A percentile compares a stretch with the other conserved stretches of the same genome.
Evolutionary conservation across 1,140 invertebrate species (phyloP).

Genomic region (Zaprionus taronus): DNA sequence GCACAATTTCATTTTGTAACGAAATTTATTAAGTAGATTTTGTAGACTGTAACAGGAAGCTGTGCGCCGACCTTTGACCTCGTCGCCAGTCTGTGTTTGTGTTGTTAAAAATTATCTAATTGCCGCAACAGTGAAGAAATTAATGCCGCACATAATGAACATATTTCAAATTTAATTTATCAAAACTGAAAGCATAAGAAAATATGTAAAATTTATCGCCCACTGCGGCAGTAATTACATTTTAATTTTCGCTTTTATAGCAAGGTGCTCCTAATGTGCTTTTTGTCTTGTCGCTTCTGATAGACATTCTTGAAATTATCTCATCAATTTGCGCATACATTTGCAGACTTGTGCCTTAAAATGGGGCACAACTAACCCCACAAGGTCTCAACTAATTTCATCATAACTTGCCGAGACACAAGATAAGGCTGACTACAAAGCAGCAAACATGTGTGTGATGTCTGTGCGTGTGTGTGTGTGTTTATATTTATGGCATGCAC

Average conservation of each 20-base stretch:
- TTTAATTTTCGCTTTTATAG: constrained; percentile 37
- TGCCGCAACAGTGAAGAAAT: constrained; percentile 50
- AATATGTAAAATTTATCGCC: neutral
- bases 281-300: neutral
- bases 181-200: constrained; percentile 37
- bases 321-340: constrained; percentile 6
- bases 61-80: constrained; percentile 28
- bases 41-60: neutral
- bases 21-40: constrained; percentile 77
- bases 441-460: constrained; percentile 23
- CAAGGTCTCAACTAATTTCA: constrained; percentile 59
- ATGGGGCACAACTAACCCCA: neutral
- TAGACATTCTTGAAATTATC: neutral
- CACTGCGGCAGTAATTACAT: constrained; percentile 56
- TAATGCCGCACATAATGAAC: constrained; percentile 53
- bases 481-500: constrained; percentile 47
- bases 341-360: neutral
- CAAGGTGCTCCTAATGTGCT: too few species aligned
- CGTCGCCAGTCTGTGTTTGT: neutral
- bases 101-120: constrained; percentile 42
- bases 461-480: neutral
- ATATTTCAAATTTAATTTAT: constrained; percentile 75
- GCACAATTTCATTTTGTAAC: constrained; percentile 68
- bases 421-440: constrained; percentile 24
- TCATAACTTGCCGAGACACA: constrained; percentile 47